Conservation (phyloP, 2,888 invertebrate species). For the Eupithecia tripunctaria region DNA sequence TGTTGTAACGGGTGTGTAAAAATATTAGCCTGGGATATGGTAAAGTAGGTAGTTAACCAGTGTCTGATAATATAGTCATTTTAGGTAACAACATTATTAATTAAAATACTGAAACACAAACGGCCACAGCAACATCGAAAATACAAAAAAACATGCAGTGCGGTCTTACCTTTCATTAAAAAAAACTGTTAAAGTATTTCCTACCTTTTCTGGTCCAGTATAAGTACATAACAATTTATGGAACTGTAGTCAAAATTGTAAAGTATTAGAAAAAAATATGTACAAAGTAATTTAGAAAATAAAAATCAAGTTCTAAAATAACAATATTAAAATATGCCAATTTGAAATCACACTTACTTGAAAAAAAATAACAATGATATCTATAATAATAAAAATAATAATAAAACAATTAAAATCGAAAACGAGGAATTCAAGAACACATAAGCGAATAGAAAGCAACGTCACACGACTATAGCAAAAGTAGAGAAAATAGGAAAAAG, state of each 20-base stretch:
- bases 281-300: background rate
- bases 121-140: constrained; percentile 39
- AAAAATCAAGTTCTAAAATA: background rate
- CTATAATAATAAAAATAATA: background rate
- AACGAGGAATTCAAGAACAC: constrained; percentile 33
- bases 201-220: background rate
- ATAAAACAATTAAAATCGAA: constrained; percentile 14
- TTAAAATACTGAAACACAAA: constrained; percentile 24
- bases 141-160: constrained; percentile 56
- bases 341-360: background rate
- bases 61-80: background rate
- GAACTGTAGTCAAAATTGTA: background rate
- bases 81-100: background rate
- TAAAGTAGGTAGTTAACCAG: background rate
- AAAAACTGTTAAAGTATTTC: background rate
- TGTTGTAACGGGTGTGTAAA: background rate
- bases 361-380: background rate
- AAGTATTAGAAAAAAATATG: background rate
- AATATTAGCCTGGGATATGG: background rate
- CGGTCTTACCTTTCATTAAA: constrained; percentile 47
- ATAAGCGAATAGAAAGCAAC: constrained; percentile 67
- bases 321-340: background rate
- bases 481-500: constrained; percentile 61
- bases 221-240: background rate
- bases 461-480: constrained; percentile 76